phyloP scores from a whole-genome alignment of 2,888 invertebrate species.

The Tetramorium bicarinatum region DNA sequence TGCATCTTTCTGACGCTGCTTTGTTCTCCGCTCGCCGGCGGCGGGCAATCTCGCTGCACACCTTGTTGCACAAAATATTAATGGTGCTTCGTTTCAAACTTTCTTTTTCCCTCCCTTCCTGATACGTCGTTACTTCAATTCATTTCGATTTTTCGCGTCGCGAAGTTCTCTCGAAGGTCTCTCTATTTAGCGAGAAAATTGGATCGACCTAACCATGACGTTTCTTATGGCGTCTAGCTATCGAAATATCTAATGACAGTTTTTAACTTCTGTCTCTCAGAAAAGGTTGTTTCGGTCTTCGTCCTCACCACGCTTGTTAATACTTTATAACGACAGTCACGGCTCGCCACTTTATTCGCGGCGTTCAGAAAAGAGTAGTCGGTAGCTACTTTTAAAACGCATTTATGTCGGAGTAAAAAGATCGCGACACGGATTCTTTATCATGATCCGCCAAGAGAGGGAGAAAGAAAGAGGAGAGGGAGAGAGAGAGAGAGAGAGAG shows the following conservation, averaged over 20 bases:
- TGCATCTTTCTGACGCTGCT: constrained; percentile 21
- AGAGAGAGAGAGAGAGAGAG: neutral
- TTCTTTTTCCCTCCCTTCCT: neutral
- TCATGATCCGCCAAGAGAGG: neutral
- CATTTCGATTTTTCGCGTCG: neutral
- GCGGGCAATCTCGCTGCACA: constrained; percentile 23
- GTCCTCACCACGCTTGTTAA: neutral
- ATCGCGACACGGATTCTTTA: constrained; percentile 8
- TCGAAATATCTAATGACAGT: neutral
- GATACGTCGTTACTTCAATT: neutral
- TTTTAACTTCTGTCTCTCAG: neutral
- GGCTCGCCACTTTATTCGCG: neutral
- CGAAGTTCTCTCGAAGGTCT: neutral
- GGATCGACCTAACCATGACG: neutral
- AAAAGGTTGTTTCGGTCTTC: neutral
- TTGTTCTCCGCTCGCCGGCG: constrained; percentile 16
- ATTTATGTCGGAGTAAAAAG: constrained; percentile 9
- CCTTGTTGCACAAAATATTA: constrained; percentile 34
- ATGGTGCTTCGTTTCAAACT: neutral
- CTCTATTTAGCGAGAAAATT: neutral
- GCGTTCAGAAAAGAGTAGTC: neutral
- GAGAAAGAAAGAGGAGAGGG: neutral
- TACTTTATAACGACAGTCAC: neutral
- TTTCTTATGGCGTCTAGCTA: neutral
- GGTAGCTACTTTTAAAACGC: constrained; percentile 1